Percentiles rank a stretch among this genome's conserved stretches.
These are phyloP conservation scores for Germaria angustata DNA, from an alignment of 2,888 invertebrate genomes.

Conservation along the genomic window DNA sequence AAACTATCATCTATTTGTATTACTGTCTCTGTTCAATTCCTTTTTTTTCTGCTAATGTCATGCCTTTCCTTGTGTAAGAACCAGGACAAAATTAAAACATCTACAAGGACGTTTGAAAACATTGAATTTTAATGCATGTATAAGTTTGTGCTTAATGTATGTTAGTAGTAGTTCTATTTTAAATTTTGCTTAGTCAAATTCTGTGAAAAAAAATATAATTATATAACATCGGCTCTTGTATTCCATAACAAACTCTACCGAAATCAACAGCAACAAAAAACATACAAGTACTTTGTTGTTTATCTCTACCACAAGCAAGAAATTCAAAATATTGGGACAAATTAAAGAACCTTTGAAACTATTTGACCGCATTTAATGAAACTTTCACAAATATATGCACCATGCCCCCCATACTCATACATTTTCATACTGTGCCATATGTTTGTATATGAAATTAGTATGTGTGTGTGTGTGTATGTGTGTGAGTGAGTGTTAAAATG, in stretches of 20 bases:
- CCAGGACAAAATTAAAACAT: background rate
- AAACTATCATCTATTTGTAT: background rate
- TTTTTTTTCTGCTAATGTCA: background rate
- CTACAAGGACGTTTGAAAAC: background rate
- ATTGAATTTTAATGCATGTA: background rate
- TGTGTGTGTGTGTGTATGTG: background rate
- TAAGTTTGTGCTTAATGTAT: background rate
- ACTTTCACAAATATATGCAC: background rate
- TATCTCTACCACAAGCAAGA: background rate
- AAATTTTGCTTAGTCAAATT: constrained; percentile 9
- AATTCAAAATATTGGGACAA: constrained; percentile 17
- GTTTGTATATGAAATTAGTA: background rate
- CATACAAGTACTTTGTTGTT: no score
- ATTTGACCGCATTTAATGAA: constrained; percentile 47
- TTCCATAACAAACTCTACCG: background rate
- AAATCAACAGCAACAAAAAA: background rate
- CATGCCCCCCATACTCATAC: no score
- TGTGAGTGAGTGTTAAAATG: background rate
- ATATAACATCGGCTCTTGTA: background rate
- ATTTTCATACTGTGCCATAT: background rate
- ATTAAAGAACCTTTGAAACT: constrained; percentile 37
- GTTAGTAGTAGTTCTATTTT: constrained; percentile 6
- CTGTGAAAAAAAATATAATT: background rate
- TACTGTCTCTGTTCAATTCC: background rate
- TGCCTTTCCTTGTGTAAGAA: background rate